Conservation (phyloP, 2,888 invertebrate species). For the Chloroclystis v-ata region DNA sequence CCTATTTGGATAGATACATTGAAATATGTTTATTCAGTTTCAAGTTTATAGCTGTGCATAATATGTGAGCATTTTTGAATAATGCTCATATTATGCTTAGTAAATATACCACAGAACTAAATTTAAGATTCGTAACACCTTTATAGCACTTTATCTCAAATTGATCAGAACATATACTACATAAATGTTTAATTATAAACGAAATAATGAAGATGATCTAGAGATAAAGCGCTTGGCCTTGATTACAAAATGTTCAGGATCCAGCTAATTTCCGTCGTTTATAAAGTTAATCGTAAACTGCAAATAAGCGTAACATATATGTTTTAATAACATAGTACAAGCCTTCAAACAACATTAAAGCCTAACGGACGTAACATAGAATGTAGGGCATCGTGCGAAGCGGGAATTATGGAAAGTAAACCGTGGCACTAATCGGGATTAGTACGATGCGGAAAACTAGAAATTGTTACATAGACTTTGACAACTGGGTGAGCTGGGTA, state of each 20-base stretch:
- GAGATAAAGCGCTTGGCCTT: neutral
- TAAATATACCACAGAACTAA: no score
- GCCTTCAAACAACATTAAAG: slow-evolving; percentile 11
- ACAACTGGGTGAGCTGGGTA: slow-evolving; percentile 2
- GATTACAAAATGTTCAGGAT: neutral
- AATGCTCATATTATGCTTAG: no score
- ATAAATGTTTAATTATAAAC: no score
- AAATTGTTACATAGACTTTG: slow-evolving; percentile 7
- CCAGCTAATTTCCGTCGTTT: neutral
- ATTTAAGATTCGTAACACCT: no score
- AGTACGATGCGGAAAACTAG: slow-evolving; percentile 11
- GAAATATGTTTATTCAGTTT: no score
- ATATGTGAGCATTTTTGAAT: no score
- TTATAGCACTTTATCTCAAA: no score
- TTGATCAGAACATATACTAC: no score
- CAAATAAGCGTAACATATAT: neutral
- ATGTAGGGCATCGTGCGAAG: slow-evolving; percentile 18
- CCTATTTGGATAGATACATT: neutral
- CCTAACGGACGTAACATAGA: slow-evolving; percentile 15
- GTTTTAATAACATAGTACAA: slow-evolving; percentile 2
- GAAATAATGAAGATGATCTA: neutral
- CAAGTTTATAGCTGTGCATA: no score
- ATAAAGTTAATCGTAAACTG: neutral
- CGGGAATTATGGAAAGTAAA: slow-evolving; percentile 21
- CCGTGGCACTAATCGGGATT: slow-evolving; percentile 21